Evolutionary conservation across 2,888 invertebrate species (phyloP), one percentile per base, ranked within the genome.

Genomic region (Pantelozetes paolii): DNA sequence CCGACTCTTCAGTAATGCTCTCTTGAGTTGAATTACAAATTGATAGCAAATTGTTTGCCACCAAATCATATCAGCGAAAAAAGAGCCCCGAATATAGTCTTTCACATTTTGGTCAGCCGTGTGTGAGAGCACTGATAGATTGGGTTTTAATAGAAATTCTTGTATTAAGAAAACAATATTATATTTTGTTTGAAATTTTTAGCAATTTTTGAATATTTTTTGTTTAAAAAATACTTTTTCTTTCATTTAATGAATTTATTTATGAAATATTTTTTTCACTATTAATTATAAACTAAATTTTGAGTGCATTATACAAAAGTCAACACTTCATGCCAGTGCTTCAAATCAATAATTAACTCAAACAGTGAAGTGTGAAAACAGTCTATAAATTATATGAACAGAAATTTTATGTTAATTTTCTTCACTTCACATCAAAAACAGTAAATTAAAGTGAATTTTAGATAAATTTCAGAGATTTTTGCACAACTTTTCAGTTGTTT

Each of bases 341-440:
- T n/a, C n/a, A 54, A 54, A 54, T 54, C 54, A 54, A 54, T 54
- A 54, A 8, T 26, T 54, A 54, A 54, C 23, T 54, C 54, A 54
- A 54, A 54, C 54, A 54, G 20, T 20, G 20, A 20, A 20, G n/a
- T 48, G 48, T 20, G 48, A 20, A 48, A 48, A 48, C 13, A n/a
- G 54, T 54, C 54, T 54, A 54, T 54, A 54, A 54, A 54, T 54
- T 54, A 54, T 23, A 5, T 1, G 8, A 8, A 11, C 54, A 8
- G 8, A 23, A 54, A 20, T 11, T 23, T 23, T 23, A 54, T 54
- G 54, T 26, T 26, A 54, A 26, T 54, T 54, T 50, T n/a, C n/a
- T 54, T 54, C 36, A 36, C 36, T 8, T 36, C 36, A 36, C 11
- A 36, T 36, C 6, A 36, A 8, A 11, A 11, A 36, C 5, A 36